phyloP scores from a whole-genome alignment of 2,888 invertebrate species.

The Pediacus dermestoides region DNA sequence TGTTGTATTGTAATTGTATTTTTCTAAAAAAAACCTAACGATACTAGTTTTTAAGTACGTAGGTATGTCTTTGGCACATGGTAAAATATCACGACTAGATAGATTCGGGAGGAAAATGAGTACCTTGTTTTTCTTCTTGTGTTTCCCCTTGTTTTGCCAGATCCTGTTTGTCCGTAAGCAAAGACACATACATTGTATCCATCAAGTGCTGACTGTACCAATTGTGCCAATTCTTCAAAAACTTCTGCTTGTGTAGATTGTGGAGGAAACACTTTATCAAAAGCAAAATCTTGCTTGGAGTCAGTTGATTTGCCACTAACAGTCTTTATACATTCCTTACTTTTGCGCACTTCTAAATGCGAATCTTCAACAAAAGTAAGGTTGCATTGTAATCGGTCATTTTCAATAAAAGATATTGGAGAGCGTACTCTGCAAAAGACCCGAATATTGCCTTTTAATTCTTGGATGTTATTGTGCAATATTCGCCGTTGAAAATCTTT shows the following conservation, averaged over 20 bases:
- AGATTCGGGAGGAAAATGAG: too few relatives aligned
- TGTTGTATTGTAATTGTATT: too few relatives aligned
- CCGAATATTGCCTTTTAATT: conserved; percentile 66
- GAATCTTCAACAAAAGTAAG: conserved; percentile 59
- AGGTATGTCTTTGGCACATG: too few relatives aligned
- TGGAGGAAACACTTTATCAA: conserved; percentile 81
- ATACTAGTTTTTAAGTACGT: too few relatives aligned
- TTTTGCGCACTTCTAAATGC: conserved; percentile 60
- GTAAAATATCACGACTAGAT: too few relatives aligned
- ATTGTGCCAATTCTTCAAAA: conserved; percentile 78
- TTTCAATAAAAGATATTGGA: conserved; percentile 57
- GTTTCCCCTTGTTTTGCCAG: conserved; percentile 91
- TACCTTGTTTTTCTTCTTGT: too few relatives aligned
- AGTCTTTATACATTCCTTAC: conserved; percentile 34
- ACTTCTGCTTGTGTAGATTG: conserved; percentile 69
- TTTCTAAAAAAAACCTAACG: too few relatives aligned
- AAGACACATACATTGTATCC: conserved; percentile 89
- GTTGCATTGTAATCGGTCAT: conserved; percentile 53
- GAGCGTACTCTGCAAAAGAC: conserved; percentile 78
- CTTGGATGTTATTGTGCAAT: conserved; percentile 70
- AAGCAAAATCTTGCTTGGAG: conserved; percentile 64
- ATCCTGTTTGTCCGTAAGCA: conserved; percentile 89
- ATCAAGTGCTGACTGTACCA: conserved; percentile 84
- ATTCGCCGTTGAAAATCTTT: too few relatives aligned
- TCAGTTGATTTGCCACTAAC: conserved; percentile 49